Evolutionary conservation across 2,888 invertebrate genomes (phyloP).

Genomic region (Trichacis sp.): DNA sequence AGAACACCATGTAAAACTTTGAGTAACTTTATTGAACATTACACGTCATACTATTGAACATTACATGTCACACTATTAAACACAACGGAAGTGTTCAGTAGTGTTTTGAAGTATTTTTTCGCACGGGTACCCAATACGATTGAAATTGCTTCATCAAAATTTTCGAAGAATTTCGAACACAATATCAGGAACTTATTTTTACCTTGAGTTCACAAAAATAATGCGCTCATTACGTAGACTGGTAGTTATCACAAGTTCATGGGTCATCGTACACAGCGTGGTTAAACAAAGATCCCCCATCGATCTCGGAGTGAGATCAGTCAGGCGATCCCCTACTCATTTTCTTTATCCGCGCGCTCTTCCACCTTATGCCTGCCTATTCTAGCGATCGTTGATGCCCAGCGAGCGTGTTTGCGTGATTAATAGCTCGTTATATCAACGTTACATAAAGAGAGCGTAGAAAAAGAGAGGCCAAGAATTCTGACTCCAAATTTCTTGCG

Average conservation of each 20-base stretch:
- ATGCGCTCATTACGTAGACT: slow-evolving; percentile 11
- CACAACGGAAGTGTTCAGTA: too few species aligned
- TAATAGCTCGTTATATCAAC: slow-evolving; percentile 55
- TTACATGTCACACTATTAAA: too few species aligned
- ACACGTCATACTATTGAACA: too few species aligned
- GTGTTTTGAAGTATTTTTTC: too few species aligned
- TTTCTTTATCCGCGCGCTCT: slow-evolving; percentile 23
- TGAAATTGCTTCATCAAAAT: too few species aligned
- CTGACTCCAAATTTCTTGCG: slow-evolving; percentile 11
- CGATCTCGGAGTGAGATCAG: slow-evolving; percentile 26
- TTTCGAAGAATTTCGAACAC: too few species aligned
- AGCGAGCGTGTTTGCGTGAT: slow-evolving; percentile 42
- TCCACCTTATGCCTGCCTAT: slow-evolving; percentile 15
- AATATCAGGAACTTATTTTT: too few species aligned
- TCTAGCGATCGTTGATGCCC: slow-evolving; percentile 17
- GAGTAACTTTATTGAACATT: too few species aligned
- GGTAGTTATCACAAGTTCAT: slow-evolving; percentile 15
- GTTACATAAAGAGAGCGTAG: slow-evolving; percentile 32
- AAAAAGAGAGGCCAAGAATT: slow-evolving; percentile 38
- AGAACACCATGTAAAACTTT: too few species aligned
- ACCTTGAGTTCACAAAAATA: too few species aligned
- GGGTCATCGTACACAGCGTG: slow-evolving; percentile 9
- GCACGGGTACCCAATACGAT: too few species aligned
- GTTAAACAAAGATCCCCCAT: slow-evolving; percentile 25
- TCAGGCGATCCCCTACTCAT: slow-evolving; percentile 28